These are phyloP conservation scores for Stylophora pistillata DNA, from an alignment of 64 coral and sea anemone genomes.

Conservation along the genomic window DNA sequence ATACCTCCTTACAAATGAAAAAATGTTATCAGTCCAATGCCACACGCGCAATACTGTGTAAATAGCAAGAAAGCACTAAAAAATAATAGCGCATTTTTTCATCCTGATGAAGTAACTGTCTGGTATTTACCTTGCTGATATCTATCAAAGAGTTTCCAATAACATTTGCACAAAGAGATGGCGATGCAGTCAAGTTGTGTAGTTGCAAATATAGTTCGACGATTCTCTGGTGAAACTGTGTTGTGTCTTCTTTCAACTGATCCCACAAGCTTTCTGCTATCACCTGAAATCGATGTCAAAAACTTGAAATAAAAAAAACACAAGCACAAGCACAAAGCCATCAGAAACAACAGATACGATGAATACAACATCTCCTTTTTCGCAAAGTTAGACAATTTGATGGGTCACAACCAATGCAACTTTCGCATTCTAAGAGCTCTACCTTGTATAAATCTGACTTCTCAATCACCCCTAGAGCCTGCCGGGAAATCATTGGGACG, in stretches of 20 bases:
- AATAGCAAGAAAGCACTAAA: too few relatives aligned
- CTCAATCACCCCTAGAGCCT: conserved; percentile 71
- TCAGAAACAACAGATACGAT: too few relatives aligned
- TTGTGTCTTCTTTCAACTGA: conserved; percentile 38
- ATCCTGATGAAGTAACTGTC: neutral
- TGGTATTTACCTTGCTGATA: conserved; percentile 61
- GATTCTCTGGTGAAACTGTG: conserved; percentile 80
- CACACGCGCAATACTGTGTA: too few relatives aligned
- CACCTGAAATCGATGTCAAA: conserved; percentile 43
- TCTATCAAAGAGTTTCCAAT: conserved; percentile 84
- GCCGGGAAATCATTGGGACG: conserved; percentile 92
- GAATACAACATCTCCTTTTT: too few relatives aligned
- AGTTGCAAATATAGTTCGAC: conserved; percentile 92
- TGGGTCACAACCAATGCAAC: neutral
- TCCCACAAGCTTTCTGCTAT: conserved; percentile 90
- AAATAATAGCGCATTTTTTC: neutral
- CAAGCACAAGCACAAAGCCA: too few relatives aligned
- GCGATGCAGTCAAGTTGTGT: conserved; percentile 80
- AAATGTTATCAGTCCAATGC: too few relatives aligned
- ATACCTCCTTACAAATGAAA: conserved; percentile 51
- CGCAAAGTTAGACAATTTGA: too few relatives aligned
- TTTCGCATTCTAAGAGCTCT: neutral
- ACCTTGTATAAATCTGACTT: conserved; percentile 94
- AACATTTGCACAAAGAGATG: conserved; percentile 90
- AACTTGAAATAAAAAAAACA: too few relatives aligned